These are phyloP conservation scores for Helobdella robusta DNA, from an alignment of 2,888 invertebrate species.

Conservation along the genomic window DNA sequence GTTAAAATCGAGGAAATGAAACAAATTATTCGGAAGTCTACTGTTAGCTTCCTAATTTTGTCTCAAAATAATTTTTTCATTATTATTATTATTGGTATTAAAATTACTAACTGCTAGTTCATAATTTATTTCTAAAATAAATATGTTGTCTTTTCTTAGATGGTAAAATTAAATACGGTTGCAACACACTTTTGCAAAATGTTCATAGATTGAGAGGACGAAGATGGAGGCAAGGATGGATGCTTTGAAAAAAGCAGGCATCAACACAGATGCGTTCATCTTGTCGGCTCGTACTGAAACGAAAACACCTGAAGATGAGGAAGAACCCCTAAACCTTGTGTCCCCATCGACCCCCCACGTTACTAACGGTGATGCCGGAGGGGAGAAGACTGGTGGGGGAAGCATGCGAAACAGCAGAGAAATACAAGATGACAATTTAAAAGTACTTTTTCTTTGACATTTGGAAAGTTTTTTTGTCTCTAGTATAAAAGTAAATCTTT, in stretches of 20 bases:
- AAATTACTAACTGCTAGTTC: background rate
- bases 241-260: constrained; percentile 17
- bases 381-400: background rate
- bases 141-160: background rate
- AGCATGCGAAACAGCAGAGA: no score
- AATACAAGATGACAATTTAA: no score
- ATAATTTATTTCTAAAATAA: background rate
- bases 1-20: constrained; percentile 26
- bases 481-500: no score
- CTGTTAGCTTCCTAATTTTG: no score
- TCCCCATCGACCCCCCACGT: background rate
- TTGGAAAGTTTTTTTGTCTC: no score
- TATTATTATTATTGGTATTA: background rate
- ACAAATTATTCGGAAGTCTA: constrained; percentile 24
- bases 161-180: background rate
- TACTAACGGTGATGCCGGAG: background rate
- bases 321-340: background rate
- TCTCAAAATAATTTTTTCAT: background rate
- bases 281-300: constrained; percentile 7
- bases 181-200: background rate
- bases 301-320: constrained; percentile 18
- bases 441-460: no score
- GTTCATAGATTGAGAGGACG: constrained; percentile 16
- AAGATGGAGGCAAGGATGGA: constrained; percentile 23
- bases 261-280: constrained; percentile 14